A percentile compares a stretch with the other conserved stretches of the same genome.
phyloP scores from a whole-genome alignment of 2,888 invertebrate species.

The Lamproptera curius region DNA sequence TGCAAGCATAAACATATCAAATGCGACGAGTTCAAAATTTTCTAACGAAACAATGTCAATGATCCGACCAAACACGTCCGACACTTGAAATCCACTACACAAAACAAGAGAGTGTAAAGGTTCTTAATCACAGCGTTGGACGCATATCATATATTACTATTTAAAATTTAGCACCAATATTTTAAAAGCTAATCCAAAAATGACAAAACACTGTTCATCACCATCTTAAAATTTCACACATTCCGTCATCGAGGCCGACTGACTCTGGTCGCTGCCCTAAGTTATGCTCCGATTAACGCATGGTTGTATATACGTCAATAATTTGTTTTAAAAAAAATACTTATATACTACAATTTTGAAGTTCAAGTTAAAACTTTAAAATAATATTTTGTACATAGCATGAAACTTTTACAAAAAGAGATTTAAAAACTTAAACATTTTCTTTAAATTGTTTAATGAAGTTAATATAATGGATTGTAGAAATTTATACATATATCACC shows the following conservation, averaged over 20 bases:
- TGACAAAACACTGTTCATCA: slow-evolving; percentile 68
- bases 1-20: slow-evolving; percentile 69
- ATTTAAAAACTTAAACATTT: too few relatives aligned
- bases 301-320: neutral
- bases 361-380: too few relatives aligned
- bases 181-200: slow-evolving; percentile 40
- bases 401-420: too few relatives aligned
- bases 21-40: slow-evolving; percentile 61
- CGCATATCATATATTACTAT: slow-evolving; percentile 41
- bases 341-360: too few relatives aligned
- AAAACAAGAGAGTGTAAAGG: slow-evolving; percentile 32
- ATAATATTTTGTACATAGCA: too few relatives aligned
- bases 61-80: slow-evolving; percentile 63
- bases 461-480: too few relatives aligned
- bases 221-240: slow-evolving; percentile 75
- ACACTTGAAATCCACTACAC: slow-evolving; percentile 45
- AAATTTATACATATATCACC: too few relatives aligned
- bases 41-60: slow-evolving; percentile 74
- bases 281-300: slow-evolving; percentile 33
- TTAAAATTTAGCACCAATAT: slow-evolving; percentile 43
- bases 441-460: too few relatives aligned
- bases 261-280: slow-evolving; percentile 69
- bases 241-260: slow-evolving; percentile 75
- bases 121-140: slow-evolving; percentile 36
- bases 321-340: neutral